phyloP scores from a whole-genome alignment of 2,797 vertebrate genomes.

The Crenuchus spilurus region DNA sequence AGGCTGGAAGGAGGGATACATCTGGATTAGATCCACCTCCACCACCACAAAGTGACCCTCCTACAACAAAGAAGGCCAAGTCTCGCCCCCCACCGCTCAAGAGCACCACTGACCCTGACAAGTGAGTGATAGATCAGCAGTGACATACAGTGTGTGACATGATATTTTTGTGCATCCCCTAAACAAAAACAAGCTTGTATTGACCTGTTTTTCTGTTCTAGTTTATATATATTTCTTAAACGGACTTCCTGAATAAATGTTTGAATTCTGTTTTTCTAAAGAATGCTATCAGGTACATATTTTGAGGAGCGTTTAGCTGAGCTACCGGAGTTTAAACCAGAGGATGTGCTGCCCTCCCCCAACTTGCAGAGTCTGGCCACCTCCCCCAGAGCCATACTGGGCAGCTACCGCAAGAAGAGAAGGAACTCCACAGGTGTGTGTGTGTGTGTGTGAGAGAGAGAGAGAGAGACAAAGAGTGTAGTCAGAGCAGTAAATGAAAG shows the following conservation, averaged over 20 bases:
- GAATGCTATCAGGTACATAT: slow-evolving; percentile 86
- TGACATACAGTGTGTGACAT: not conserved
- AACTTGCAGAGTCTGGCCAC: slow-evolving; percentile 91
- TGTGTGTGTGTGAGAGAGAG: not conserved
- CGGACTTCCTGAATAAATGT: too few relatives aligned
- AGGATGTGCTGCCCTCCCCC: slow-evolving; percentile 90
- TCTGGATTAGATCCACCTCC: slow-evolving; percentile 70
- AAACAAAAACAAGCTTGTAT: too few relatives aligned
- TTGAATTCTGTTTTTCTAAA: slow-evolving; percentile 54
- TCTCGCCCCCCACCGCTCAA: slow-evolving; percentile 90
- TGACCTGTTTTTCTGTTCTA: too few relatives aligned
- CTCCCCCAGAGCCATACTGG: slow-evolving; percentile 89
- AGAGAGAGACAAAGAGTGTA: not conserved
- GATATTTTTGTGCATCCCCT: not conserved
- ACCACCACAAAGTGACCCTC: slow-evolving; percentile 65
- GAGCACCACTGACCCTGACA: slow-evolving; percentile 88
- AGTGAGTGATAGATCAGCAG: slow-evolving; percentile 74
- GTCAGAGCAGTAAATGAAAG: not conserved
- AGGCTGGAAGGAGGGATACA: slow-evolving; percentile 73
- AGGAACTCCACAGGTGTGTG: slow-evolving; percentile 88
- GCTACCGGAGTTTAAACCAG: slow-evolving; percentile 90
- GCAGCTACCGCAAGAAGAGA: slow-evolving; percentile 90
- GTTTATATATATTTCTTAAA: too few relatives aligned
- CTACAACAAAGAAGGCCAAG: slow-evolving; percentile 84
- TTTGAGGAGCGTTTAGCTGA: slow-evolving; percentile 92